Evolutionary conservation across 2,113 vertebrate genomes (phyloP), one percentile per base, ranked within the genome.

Genomic region (Tachysurus fulvidraco): DNA sequence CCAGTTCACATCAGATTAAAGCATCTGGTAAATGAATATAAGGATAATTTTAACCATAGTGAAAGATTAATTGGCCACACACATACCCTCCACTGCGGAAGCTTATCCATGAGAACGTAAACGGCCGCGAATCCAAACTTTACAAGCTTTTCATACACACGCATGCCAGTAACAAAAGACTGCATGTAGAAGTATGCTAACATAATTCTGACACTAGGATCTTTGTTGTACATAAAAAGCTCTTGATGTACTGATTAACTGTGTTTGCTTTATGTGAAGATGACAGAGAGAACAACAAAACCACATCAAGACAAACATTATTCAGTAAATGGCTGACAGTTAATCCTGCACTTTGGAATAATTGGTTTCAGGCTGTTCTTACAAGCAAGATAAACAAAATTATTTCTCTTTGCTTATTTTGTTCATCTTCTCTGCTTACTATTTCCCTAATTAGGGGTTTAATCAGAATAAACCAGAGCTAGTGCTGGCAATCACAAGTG

Each of bases 91-190:
- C 21, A 74, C 12, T 44, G 67, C 2, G 21, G 52, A 52, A 3
- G 13, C 21, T 65, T 13, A 17, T 21, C 12, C 50, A 71, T 54
- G 12, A 19, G 11, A 54, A 71, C 17, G 12, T 44, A 44, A 12
- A 46, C 4, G 8, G 60, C 1, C 52, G 25, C 23, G 50, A 52
- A 65, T 17, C 13, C 17, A 30, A 54, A 36, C 11, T 23, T 83
- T 19, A 55, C n/a, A 69, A 71, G 50, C 65, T 25, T 83, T 83
- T 23, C 19, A 69, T 54, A 69, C 78, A 80, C 7, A 83, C 64
- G 9, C 1, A 54, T 21, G 16, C 13, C 4, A 13, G 52, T 23
- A 46, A 59, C 67, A 74, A 60, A 28, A 10, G 30, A 25, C 83
- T 55, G n/a, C 23, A 21, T 46, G 41, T 28, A 28, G 57, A 71